Base-by-base conservation (phyloP, 1,140 invertebrate genomes). In the Pogonomyrmex californicus region DNA sequence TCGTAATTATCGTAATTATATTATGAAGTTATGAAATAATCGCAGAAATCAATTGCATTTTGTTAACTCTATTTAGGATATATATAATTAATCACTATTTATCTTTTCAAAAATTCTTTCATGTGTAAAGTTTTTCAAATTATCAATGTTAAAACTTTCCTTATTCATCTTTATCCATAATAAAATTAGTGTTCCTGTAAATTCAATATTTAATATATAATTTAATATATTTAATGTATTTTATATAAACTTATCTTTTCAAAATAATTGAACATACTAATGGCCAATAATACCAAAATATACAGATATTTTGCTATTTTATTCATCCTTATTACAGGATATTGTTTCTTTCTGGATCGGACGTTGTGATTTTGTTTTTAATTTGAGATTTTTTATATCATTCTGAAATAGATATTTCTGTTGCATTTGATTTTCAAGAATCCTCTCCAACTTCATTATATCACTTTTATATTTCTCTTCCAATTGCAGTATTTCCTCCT, bases 381-480 rank as follows among this genome's bases (percentile, higher is more conserved):
- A 66, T 75, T 66, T 92, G 36, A 95, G 90, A 60, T 90, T 92
- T 77, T 88, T 90, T 33, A 95, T 94, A 41, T 95, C 92, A 56
- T 88, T 81, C 1, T 62, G 71, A 49, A 95, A 90, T 14, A 90
- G 62, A 60, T 92, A 73, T 65, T 92, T 95, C 23, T 94, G 92
- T 36, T 89, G 77, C 17, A 87, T 82, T 85, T 94, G 93, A 85
- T 86, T 87, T 41, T 88, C 71, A 30, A 94, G 65, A 44, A 94
- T 92, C 33, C 4, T 77, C 51, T 94, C 88, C 4, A 94, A 85
- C 4, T 85, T 88, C 0, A 6, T 14, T 73, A 94, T 77, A 44
- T 94, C 92, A 10, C 83, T 41, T 9, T 88, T 66, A 23, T 93
- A 92, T 41, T 91, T 87, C 0, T 70, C 14, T 71, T 94, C 90